Evolutionary conservation across 1,140 invertebrate species (phyloP).

Genomic region (Tribolium madens): DNA sequence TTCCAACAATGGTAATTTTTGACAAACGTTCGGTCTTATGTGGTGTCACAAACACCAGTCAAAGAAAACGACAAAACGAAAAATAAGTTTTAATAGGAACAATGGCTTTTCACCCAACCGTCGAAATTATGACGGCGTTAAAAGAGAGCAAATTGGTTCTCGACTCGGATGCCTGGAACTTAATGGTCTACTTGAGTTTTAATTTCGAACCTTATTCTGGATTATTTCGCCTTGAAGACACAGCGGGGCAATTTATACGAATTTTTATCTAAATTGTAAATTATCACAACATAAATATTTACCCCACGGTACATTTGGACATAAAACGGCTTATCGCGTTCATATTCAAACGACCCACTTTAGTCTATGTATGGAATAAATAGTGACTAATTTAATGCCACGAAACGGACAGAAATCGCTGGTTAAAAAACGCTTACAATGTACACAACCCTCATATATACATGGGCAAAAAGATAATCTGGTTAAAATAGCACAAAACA

Average conservation of each 20-base stretch:
- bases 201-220: conserved; percentile 35
- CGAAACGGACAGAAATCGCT: no score
- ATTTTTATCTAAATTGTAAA: conserved; percentile 39
- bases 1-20: conserved; percentile 31
- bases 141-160: conserved; percentile 46
- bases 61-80: conserved; percentile 15
- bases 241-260: conserved; percentile 3
- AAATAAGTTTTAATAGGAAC: conserved; percentile 39
- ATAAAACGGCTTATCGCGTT: conserved; percentile 40
- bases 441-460: background rate
- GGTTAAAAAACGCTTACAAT: conserved; percentile 29
- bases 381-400: conserved; percentile 39
- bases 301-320: conserved; percentile 37
- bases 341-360: conserved; percentile 40
- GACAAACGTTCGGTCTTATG: conserved; percentile 20
- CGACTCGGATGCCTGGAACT: conserved; percentile 24
- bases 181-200: conserved; percentile 45
- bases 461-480: conserved; percentile 36
- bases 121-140: conserved; percentile 43
- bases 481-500: conserved; percentile 40
- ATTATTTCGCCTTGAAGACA: conserved; percentile 32
- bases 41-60: conserved; percentile 31
- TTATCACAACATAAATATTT: conserved; percentile 45
- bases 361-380: no score
- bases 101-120: conserved; percentile 18